Evolutionary conservation across 1,140 invertebrate genomes (phyloP).

Genomic region (Neelides sp.): DNA sequence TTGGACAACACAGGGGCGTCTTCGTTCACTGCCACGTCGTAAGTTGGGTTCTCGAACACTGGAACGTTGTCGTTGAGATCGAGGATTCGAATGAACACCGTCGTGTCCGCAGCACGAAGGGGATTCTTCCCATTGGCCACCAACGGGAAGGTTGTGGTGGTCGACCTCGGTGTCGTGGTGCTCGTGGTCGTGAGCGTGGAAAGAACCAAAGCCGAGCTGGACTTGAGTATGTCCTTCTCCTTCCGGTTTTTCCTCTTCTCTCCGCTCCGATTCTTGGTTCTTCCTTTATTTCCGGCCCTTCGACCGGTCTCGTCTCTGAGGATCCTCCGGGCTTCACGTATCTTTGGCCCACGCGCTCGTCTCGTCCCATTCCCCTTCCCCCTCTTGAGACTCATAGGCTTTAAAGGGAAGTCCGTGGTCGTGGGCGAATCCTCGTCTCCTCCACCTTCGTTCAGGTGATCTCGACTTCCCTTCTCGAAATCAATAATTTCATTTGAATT

Average conservation of each 20-base stretch:
- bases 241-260: conserved; percentile 24
- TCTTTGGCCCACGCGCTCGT: conserved; percentile 1
- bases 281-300: conserved; percentile 4
- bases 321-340: conserved; percentile 10
- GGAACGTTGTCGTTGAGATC: conserved; percentile 33
- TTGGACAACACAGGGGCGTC: conserved; percentile 49
- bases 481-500: too few species aligned
- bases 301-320: conserved; percentile 20
- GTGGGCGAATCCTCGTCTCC: too few species aligned
- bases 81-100: conserved; percentile 23
- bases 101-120: conserved; percentile 10
- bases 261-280: conserved; percentile 23
- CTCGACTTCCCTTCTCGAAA: too few species aligned
- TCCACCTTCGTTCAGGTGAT: too few species aligned
- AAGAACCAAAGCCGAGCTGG: conserved; percentile 5
- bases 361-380: background rate
- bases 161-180: conserved; percentile 8
- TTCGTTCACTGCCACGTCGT: conserved; percentile 75
- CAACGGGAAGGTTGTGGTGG: background rate
- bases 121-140: background rate
- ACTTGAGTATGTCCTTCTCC: conserved; percentile 15
- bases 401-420: too few species aligned
- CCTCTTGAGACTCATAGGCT: too few species aligned
- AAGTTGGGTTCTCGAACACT: conserved; percentile 47
- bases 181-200: conserved; percentile 1